Conservation (phyloP, 2,888 invertebrate species). For the Harpalus rubripes region DNA sequence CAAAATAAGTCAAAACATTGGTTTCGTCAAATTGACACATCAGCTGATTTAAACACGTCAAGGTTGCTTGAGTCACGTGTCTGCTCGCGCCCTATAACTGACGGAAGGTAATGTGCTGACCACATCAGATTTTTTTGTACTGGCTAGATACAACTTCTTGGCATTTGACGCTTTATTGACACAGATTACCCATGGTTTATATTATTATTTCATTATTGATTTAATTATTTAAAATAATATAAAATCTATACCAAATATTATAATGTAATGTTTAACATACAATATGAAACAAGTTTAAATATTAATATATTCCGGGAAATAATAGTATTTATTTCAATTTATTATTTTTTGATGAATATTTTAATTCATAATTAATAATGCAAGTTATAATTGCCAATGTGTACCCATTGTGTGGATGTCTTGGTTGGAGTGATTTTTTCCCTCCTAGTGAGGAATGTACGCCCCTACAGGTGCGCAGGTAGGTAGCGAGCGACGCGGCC, state of each 20-base stretch:
- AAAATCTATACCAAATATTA: neutral
- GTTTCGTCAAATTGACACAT: too few relatives aligned
- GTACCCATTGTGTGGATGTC: neutral
- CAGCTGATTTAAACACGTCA: too few relatives aligned
- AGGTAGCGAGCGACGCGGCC: neutral
- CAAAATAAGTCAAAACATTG: too few relatives aligned
- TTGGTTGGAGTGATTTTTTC: neutral
- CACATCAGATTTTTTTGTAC: too few relatives aligned
- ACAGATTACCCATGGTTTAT: neutral
- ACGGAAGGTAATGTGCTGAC: too few relatives aligned
- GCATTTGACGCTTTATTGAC: neutral
- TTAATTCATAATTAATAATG: neutral
- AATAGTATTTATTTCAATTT: neutral
- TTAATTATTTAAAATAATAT: conserved; percentile 9
- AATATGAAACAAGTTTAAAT: conserved; percentile 16
- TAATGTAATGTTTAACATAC: neutral
- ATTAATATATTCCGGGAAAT: neutral
- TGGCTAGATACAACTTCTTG: neutral
- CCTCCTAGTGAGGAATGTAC: neutral
- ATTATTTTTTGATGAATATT: conserved; percentile 21
- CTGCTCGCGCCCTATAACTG: too few relatives aligned
- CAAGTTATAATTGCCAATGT: neutral
- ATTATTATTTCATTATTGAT: neutral
- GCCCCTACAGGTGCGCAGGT: conserved; percentile 58
- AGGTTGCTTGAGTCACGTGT: too few relatives aligned